Evolutionary conservation across 1,140 invertebrate species (phyloP).

Genomic region (Tetramorium alpestre): DNA sequence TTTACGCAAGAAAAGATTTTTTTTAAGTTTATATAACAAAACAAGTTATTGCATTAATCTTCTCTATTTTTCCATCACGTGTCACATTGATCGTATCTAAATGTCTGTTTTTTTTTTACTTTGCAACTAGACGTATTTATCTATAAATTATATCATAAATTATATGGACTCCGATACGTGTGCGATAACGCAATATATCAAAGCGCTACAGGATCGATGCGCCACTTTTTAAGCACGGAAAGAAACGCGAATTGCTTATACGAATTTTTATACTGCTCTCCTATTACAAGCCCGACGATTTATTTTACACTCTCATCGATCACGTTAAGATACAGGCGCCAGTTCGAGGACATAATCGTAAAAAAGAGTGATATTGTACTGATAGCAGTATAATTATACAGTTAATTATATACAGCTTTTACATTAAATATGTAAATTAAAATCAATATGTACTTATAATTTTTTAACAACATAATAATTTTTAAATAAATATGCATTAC

Average conservation of each 20-base stretch:
- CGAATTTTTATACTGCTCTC: background rate
- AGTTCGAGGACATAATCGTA: background rate
- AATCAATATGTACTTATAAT: background rate
- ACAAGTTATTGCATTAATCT: background rate
- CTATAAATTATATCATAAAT: constrained; percentile 44
- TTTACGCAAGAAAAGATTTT: background rate
- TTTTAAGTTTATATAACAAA: background rate
- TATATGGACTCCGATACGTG: background rate
- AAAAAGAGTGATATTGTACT: background rate
- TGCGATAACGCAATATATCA: constrained; percentile 18
- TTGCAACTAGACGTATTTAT: constrained; percentile 14
- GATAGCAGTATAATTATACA: too few species aligned
- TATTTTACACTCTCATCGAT: constrained; percentile 34
- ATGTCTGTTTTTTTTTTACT: background rate
- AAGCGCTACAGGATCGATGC: constrained; percentile 30
- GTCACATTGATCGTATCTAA: constrained; percentile 1
- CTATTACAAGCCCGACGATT: constrained; percentile 14
- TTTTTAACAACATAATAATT: background rate
- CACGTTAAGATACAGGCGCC: background rate
- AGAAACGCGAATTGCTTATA: constrained; percentile 36
- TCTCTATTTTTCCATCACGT: constrained; percentile 17
- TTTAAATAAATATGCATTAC: background rate
- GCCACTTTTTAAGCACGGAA: constrained; percentile 27
- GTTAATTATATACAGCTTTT: background rate
- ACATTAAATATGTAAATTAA: background rate